Percentiles rank a stretch among this genome's conserved stretches.
Conservation (phyloP, 2,113 vertebrate genomes). For the Periophthalmodon schlosseri region DNA sequence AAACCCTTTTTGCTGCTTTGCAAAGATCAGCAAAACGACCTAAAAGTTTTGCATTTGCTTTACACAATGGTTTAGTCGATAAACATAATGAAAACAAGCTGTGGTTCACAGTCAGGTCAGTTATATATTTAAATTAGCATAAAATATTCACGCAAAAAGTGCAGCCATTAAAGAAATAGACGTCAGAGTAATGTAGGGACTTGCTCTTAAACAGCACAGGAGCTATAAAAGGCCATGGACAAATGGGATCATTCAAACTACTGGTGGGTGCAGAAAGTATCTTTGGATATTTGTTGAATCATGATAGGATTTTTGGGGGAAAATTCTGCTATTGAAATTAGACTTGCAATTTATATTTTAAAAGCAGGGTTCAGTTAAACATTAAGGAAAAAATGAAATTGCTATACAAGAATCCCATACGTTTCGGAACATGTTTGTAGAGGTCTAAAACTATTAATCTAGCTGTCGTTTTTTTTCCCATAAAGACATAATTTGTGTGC, state of each 20-base stretch:
- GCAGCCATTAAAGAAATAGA: constrained; percentile 4
- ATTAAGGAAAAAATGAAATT: too few species aligned
- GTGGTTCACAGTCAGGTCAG: constrained; percentile 1
- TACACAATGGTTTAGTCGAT: constrained; percentile 5
- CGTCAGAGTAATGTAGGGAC: neutral
- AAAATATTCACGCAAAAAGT: constrained; percentile 9
- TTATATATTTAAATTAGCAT: constrained; percentile 5
- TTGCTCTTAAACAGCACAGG: neutral
- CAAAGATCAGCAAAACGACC: constrained; percentile 14
- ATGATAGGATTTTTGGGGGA: neutral
- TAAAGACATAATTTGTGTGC: neutral
- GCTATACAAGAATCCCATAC: too few species aligned
- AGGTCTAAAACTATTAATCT: too few species aligned
- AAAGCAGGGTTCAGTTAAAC: neutral
- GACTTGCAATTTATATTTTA: too few species aligned
- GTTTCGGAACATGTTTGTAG: too few species aligned
- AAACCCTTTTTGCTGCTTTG: constrained; percentile 42
- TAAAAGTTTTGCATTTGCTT: constrained; percentile 4
- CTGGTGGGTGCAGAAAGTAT: neutral
- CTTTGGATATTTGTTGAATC: neutral
- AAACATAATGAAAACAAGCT: constrained; percentile 13
- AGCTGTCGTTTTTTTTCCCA: neutral
- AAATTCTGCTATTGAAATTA: neutral
- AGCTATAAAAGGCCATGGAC: neutral
- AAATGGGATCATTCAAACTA: neutral